Evolutionary conservation across 2,113 vertebrate genomes (phyloP), one percentile per base, ranked within the genome.

Genomic region (Pelusios castaneus): DNA sequence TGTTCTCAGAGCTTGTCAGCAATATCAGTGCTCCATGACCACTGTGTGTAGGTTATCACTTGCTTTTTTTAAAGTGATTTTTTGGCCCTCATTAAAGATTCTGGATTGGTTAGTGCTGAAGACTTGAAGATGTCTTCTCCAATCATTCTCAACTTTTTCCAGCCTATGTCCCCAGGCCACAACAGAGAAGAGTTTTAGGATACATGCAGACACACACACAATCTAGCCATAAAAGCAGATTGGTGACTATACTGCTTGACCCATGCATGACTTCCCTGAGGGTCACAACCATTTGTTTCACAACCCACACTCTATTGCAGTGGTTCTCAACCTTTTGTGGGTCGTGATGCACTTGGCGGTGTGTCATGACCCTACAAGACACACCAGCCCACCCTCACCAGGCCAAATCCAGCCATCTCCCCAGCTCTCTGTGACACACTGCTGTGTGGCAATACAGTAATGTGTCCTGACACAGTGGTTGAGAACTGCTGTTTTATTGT

Each of bases 181-280:
- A 88, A 88, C 82, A 93, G 90, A 43, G 87, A 55, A 43, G 54
- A 94, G 76, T 87, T 95, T 89, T 41, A 88, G 87, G 89, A 88
- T 88, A 93, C 89, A 73, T 38, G 27, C 55, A 16, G 25, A 58
- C 56, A 58, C 12, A 58, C 56, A 58, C 27, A 27, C 4, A 58
- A 81, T 96, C 95, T 91, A 75, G 90, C 94, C 85, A 93, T 93
- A 87, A 95, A 95, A 92, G 84, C 89, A 95, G 90, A 55, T 47
- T 87, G 58, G 29, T 86, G 89, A n/a, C 87, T 94, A 89, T 75
- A 88, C 6, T 60, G 63, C 79, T 91, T 90, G 67, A 95, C 82
- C 75, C 85, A 63, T 94, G 55, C 67, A 21, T 54, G 22, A 55
- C 89, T 89, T 79, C 63, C 83, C 49, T 47, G 52, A 96, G 87